phyloP scores from a whole-genome alignment of 2,888 invertebrate species.

The Empis stercorea region DNA sequence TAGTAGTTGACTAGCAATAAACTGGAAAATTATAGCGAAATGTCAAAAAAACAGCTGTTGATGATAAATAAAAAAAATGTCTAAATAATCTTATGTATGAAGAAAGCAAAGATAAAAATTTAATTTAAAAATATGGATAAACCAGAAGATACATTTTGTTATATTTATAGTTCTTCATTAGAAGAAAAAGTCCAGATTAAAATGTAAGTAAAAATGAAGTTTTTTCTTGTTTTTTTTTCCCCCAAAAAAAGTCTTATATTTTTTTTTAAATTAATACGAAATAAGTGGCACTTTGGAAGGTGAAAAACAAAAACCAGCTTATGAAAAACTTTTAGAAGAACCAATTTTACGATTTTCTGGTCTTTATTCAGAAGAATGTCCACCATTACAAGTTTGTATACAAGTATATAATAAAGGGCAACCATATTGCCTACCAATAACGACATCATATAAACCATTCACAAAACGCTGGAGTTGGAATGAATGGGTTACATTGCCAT shows the following conservation, averaged over 20 bases:
- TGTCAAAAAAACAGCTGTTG: too few relatives aligned
- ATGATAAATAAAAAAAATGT: too few relatives aligned
- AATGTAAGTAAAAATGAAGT: slow-evolving; percentile 61
- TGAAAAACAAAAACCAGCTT: slow-evolving; percentile 70
- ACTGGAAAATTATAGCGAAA: too few relatives aligned
- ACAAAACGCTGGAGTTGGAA: slow-evolving; percentile 96
- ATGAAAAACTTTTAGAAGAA: slow-evolving; percentile 73
- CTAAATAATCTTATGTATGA: too few relatives aligned
- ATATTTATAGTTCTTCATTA: slow-evolving; percentile 84
- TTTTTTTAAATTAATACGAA: not conserved
- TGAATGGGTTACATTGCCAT: slow-evolving; percentile 87
- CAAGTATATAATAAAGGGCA: slow-evolving; percentile 72
- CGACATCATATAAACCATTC: slow-evolving; percentile 86
- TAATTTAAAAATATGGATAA: slow-evolving; percentile 44
- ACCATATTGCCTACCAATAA: slow-evolving; percentile 72
- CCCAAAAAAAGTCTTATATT: slow-evolving; percentile 1
- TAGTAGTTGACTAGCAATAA: too few relatives aligned
- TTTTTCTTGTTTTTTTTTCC: too few relatives aligned
- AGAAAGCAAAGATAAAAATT: too few relatives aligned
- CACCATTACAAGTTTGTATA: slow-evolving; percentile 79
- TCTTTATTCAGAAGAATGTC: slow-evolving; percentile 67
- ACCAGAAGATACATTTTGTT: slow-evolving; percentile 67
- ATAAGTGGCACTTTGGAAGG: slow-evolving; percentile 87
- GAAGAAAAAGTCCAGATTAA: slow-evolving; percentile 80
- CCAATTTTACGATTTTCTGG: slow-evolving; percentile 87